Base-by-base conservation (phyloP, 2,113 vertebrate species). In the Bucco capensis region DNA sequence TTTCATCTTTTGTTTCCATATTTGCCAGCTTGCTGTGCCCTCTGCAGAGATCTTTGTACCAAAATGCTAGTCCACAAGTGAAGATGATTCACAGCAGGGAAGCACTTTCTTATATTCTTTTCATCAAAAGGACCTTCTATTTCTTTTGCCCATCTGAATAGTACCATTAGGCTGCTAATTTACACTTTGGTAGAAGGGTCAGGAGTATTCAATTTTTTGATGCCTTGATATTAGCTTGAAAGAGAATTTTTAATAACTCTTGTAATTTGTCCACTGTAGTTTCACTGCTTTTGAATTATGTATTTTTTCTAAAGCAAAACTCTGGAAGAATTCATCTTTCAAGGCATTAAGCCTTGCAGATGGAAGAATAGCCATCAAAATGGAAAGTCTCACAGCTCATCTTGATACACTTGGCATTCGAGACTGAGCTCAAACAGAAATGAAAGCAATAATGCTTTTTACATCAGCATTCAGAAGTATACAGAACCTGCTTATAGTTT, bases 91-190 rank as follows among this genome's bases (percentile, higher is more conserved):
- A 96, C 97, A 96, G 96, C 71, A 92, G 96, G 97, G 90, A 96
- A 96, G 90, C 84, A 79, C 77, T 95, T 97, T 92, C 78, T 92
- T 92, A 94, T 71, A 92, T 96, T 93, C 95, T 94, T 97, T 97
- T 96, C 94, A 97, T 97, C 97, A 97, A 96, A 97, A 91, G 60
- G 38, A 96, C n/a, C 88, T 96, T 92, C 82, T 86, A 96, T 90
- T 86, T 82, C 85, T 95, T 95, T 96, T 97, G 92, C 89, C 77
- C 72, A 83, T 95, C 83, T 95, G 95, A 95, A 91, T 96, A 96
- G 96, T 96, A 89, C 72, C 96, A 97, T 96, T 97, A 96, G 91
- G 80, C 83, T 96, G 84, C 91, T 97, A 98, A 98, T 98, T 98
- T 97, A 93, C 97, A 97, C 97, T 92, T 98, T 40, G 72, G 83